Evolutionary conservation across 1,140 invertebrate species (phyloP).

Genomic region (Neotoxoptera formosana): DNA sequence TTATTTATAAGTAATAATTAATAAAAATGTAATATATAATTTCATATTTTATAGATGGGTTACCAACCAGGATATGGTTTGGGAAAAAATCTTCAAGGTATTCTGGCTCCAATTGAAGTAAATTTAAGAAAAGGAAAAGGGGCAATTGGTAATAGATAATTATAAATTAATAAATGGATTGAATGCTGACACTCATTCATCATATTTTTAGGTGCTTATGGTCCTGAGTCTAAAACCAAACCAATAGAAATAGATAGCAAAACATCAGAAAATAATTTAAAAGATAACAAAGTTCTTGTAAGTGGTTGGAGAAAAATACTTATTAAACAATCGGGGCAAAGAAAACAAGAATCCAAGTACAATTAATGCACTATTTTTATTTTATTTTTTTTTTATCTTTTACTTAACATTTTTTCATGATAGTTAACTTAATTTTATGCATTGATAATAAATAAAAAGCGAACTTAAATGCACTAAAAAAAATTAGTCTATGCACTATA

Average conservation of each 20-base stretch:
- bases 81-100: slow-evolving; percentile 95
- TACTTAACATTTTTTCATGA: not conserved
- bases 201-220: slow-evolving; percentile 72
- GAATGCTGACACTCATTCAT: not conserved
- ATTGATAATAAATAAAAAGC: not conserved
- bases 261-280: slow-evolving; percentile 62
- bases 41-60: slow-evolving; percentile 81
- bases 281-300: slow-evolving; percentile 59
- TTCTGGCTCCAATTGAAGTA: slow-evolving; percentile 93
- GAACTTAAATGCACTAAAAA: too few relatives aligned
- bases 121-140: slow-evolving; percentile 89
- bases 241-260: slow-evolving; percentile 67
- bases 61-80: slow-evolving; percentile 96
- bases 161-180: not conserved
- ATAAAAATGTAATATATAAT: not conserved
- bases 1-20: not conserved
- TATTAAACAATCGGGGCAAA: slow-evolving; percentile 72
- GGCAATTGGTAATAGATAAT: slow-evolving; percentile 72
- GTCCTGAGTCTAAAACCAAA: slow-evolving; percentile 73
- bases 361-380: not conserved
- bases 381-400: not conserved
- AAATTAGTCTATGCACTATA: too few relatives aligned
- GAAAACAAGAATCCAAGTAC: slow-evolving; percentile 64
- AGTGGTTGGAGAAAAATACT: slow-evolving; percentile 71
- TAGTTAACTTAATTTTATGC: not conserved